phyloP scores from a whole-genome alignment of 1,140 invertebrate genomes.

The Drosophila busckii region DNA sequence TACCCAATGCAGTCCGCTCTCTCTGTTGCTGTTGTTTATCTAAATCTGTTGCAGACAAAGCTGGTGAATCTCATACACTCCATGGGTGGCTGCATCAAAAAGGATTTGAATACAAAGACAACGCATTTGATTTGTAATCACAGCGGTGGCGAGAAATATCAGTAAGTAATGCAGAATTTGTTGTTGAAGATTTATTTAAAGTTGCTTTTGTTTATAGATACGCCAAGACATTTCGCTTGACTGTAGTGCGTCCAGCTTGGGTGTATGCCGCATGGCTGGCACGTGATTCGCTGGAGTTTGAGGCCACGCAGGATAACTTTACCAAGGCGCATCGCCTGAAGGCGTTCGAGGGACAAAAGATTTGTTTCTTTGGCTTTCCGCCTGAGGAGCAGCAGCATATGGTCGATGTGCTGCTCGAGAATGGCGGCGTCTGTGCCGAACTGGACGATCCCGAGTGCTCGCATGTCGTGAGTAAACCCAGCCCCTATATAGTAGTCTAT shows the following conservation, averaged over 20 bases:
- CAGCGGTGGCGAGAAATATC: constrained; percentile 92
- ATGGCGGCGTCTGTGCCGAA: constrained; percentile 88
- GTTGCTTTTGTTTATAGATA: constrained; percentile 81
- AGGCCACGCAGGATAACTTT: constrained; percentile 84
- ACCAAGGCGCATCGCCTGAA: constrained; percentile 88
- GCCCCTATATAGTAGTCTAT: neutral
- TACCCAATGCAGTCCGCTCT: constrained; percentile 25
- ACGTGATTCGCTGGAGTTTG: constrained; percentile 84
- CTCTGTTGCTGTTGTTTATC: constrained; percentile 48
- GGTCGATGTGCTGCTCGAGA: constrained; percentile 90
- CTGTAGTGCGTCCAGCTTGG: constrained; percentile 93
- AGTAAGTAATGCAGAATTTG: constrained; percentile 66
- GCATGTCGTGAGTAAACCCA: constrained; percentile 88
- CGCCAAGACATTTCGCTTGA: constrained; percentile 92
- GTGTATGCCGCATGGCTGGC: constrained; percentile 91
- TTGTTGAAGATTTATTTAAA: too few relatives aligned
- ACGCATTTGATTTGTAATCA: constrained; percentile 95
- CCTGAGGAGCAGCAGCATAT: constrained; percentile 94
- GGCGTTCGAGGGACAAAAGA: constrained; percentile 91
- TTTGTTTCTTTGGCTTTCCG: constrained; percentile 94
- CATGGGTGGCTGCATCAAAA: constrained; percentile 96
- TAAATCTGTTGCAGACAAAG: constrained; percentile 82
- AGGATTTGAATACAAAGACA: constrained; percentile 91
- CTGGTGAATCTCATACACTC: constrained; percentile 92
- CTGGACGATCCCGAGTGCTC: constrained; percentile 90